Percentiles rank a stretch among this genome's conserved stretches.
These are phyloP conservation scores for Ormyrus labotus DNA, from an alignment of 2,888 invertebrate species.

Conservation along the genomic window DNA sequence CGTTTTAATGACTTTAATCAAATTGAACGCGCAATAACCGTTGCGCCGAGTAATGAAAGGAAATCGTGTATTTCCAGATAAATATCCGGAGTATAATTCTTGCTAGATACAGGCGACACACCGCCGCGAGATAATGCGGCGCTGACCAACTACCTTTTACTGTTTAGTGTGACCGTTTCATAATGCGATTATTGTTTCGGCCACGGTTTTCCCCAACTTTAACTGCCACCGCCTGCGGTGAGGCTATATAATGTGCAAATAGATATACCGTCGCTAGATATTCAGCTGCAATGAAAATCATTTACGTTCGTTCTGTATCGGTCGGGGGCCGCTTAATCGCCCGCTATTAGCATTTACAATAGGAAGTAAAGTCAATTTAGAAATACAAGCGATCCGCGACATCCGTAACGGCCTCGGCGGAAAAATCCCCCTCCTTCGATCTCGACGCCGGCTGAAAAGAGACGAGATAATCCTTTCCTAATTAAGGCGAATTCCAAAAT, in stretches of 20 bases:
- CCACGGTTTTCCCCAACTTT: not conserved
- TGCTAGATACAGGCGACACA: not conserved
- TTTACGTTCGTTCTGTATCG: constrained; percentile 7
- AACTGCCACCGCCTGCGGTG: constrained; percentile 8
- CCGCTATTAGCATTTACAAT: not conserved
- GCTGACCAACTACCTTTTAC: not conserved
- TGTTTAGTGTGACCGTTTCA: not conserved
- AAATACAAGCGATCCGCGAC: too few relatives aligned
- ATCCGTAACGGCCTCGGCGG: too few relatives aligned
- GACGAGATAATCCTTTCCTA: too few relatives aligned
- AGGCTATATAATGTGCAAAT: not conserved
- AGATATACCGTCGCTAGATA: not conserved
- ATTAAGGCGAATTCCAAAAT: too few relatives aligned
- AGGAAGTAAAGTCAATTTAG: too few relatives aligned
- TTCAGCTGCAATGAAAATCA: constrained; percentile 13
- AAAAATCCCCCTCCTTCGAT: too few relatives aligned
- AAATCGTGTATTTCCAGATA: not conserved
- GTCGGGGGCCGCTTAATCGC: not conserved
- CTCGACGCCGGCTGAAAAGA: too few relatives aligned
- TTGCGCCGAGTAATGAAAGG: not conserved
- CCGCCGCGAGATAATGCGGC: not conserved
- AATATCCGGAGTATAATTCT: not conserved
- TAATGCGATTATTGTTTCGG: constrained; percentile 20
- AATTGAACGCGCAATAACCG: not conserved
- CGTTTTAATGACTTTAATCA: too few relatives aligned